Evolutionary conservation across 1,140 invertebrate species (phyloP).

Genomic region (Drosophila simulans): DNA sequence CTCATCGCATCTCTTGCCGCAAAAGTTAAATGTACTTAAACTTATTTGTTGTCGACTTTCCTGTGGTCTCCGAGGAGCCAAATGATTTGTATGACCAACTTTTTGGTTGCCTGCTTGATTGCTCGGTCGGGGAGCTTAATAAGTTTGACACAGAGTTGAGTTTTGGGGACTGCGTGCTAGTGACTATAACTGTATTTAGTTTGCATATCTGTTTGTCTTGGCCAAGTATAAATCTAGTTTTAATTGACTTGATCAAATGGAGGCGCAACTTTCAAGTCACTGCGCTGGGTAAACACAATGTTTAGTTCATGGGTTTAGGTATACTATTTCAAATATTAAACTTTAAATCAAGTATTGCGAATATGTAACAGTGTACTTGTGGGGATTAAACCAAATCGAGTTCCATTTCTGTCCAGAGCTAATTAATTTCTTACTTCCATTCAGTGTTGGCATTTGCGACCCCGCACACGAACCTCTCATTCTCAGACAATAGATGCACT

Average conservation of each 20-base stretch:
- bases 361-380: background rate
- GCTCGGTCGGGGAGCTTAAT: conserved; percentile 51
- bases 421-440: conserved; percentile 62
- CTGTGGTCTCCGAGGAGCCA: conserved; percentile 35
- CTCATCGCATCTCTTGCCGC: conserved; percentile 13
- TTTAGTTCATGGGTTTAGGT: background rate
- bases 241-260: conserved; percentile 60
- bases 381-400: background rate
- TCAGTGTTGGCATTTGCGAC: conserved; percentile 26
- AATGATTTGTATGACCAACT: conserved; percentile 69
- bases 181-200: conserved; percentile 39
- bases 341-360: no score
- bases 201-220: conserved; percentile 49
- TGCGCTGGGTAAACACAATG: conserved; percentile 3
- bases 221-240: conserved; percentile 57
- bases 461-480: conserved; percentile 11
- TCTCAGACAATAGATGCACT: conserved; percentile 37
- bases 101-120: conserved; percentile 50
- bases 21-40: conserved; percentile 70
- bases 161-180: conserved; percentile 9
- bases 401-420: conserved; percentile 35
- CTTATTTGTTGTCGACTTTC: conserved; percentile 66
- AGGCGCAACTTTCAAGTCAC: conserved; percentile 19
- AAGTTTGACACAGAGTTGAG: conserved; percentile 42
- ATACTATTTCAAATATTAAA: background rate